Conservation (phyloP, 2,888 invertebrate genomes). For the Drosophila pseudotalamancana region DNA sequence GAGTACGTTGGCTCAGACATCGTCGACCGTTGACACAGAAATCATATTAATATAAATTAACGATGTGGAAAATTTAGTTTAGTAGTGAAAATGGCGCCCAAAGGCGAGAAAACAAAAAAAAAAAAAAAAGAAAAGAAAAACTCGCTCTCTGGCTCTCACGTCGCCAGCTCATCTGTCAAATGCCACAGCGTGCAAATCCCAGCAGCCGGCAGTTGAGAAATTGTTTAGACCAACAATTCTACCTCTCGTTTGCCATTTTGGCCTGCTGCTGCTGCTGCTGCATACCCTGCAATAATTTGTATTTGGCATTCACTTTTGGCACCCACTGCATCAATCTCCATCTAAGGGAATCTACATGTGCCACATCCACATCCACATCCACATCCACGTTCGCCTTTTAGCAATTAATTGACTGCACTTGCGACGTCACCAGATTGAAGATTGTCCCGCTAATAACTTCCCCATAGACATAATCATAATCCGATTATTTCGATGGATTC, state of each 20-base stretch:
- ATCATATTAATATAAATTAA: slow-evolving; percentile 85
- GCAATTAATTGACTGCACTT: slow-evolving; percentile 67
- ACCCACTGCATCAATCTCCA: slow-evolving; percentile 65
- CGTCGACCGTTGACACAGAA: slow-evolving; percentile 79
- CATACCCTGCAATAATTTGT: slow-evolving; percentile 16
- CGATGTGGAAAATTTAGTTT: slow-evolving; percentile 85
- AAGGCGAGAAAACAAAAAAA: slow-evolving; percentile 38
- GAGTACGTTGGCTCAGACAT: slow-evolving; percentile 46
- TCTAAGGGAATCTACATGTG: slow-evolving; percentile 19
- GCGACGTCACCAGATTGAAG: neutral
- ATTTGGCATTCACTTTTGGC: slow-evolving; percentile 42
- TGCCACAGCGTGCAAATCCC: slow-evolving; percentile 69
- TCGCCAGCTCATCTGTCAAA: slow-evolving; percentile 74
- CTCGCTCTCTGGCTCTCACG: slow-evolving; percentile 57
- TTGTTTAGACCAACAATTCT: no score
- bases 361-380: no score
- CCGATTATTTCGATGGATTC: slow-evolving; percentile 52
- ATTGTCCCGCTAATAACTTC: slow-evolving; percentile 45
- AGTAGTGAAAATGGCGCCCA: slow-evolving; percentile 80
- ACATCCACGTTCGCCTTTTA: slow-evolving; percentile 35
- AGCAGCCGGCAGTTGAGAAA: slow-evolving; percentile 55
- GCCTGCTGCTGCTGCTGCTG: slow-evolving; percentile 3
- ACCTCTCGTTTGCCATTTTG: slow-evolving; percentile 42
- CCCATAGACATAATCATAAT: slow-evolving; percentile 68
- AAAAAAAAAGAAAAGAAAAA: slow-evolving; percentile 32